A percentile compares a stretch with the other conserved stretches of the same genome.
Evolutionary conservation across 2,888 invertebrate species (phyloP).

Genomic region (Uropetala carovei): DNA sequence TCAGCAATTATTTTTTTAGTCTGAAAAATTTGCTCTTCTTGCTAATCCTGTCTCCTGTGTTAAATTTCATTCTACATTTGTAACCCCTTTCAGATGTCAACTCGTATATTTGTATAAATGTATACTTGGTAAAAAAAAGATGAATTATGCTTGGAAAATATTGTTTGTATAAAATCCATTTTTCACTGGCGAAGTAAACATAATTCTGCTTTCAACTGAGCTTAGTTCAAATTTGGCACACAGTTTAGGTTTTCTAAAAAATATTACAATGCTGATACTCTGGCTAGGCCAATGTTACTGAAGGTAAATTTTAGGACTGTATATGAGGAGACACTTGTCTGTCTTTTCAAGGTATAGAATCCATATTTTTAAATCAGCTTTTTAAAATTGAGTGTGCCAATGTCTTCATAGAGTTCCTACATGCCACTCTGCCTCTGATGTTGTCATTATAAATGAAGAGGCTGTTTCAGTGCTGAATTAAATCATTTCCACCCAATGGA

Average conservation of each 20-base stretch:
- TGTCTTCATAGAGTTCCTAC: constrained; percentile 48
- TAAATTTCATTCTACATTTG: not conserved
- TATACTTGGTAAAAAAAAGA: not conserved
- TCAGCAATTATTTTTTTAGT: too few relatives aligned
- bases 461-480: constrained; percentile 27
- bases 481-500: constrained; percentile 48
- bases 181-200: not conserved
- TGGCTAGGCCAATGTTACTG: not conserved
- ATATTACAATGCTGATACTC: not conserved
- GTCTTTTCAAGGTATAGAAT: constrained; percentile 5
- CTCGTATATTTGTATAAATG: not conserved
- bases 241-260: not conserved
- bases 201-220: not conserved
- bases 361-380: constrained; percentile 29
- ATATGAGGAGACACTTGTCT: constrained; percentile 12
- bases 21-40: not conserved
- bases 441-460: not conserved
- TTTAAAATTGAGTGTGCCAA: constrained; percentile 37
- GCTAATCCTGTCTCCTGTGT: not conserved
- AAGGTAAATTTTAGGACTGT: constrained; percentile 9
- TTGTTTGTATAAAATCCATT: not conserved
- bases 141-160: not conserved
- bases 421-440: constrained; percentile 38
- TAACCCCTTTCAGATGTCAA: not conserved
- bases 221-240: not conserved